Conservation (phyloP, 2,888 invertebrate genomes). For the Caenorhabditis sp. region DNA sequence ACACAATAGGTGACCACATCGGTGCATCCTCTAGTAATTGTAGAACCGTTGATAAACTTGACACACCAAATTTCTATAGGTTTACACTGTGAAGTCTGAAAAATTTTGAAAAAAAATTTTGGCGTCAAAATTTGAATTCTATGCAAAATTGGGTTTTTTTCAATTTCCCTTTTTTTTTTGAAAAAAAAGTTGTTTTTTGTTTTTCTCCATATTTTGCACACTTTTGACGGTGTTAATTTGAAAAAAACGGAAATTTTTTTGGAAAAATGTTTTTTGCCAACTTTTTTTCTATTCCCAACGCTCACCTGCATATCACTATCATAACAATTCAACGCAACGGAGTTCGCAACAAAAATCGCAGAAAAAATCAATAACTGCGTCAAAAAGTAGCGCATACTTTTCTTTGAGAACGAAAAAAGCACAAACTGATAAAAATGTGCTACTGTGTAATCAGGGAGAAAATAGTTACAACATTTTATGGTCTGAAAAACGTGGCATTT, state of each 20-base stretch:
- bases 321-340: neutral
- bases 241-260: neutral
- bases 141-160: no score
- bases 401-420: neutral
- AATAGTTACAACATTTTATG: neutral
- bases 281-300: neutral
- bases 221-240: no score
- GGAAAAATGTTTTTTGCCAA: neutral
- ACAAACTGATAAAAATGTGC: neutral
- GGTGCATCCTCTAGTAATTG: conserved; percentile 36
- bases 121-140: no score
- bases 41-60: conserved; percentile 28
- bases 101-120: no score
- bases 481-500: no score
- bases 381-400: neutral
- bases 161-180: no score
- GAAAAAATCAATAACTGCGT: no score
- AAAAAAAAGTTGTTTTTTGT: no score
- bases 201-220: no score
- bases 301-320: neutral
- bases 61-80: conserved; percentile 37
- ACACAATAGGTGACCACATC: conserved; percentile 30
- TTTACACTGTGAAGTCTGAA: conserved; percentile 13
- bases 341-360: no score
- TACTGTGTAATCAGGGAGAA: neutral